Conservation (phyloP, 2,113 vertebrate species). For the Arenaria interpres region DNA sequence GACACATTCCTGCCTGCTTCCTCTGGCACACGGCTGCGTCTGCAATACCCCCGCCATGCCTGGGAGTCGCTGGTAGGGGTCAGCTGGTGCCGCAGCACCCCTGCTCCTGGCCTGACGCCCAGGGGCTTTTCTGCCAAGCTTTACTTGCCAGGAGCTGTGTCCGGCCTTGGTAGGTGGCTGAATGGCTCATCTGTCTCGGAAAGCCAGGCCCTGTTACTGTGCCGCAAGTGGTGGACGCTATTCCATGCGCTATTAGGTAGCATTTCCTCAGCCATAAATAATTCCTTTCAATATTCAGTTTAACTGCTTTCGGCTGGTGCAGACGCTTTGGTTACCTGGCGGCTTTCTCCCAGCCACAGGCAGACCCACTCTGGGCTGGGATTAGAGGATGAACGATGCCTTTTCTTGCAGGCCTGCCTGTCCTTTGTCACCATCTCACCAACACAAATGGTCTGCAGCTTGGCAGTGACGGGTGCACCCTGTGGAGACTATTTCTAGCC, state of each 20-base stretch:
- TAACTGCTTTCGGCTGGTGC: neutral
- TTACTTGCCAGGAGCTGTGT: neutral
- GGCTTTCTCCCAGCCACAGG: neutral
- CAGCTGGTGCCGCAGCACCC: neutral
- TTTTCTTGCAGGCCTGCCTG: neutral
- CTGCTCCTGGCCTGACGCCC: neutral
- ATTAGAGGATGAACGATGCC: neutral
- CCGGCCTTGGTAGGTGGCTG: neutral
- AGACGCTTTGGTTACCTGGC: neutral
- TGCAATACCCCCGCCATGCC: neutral
- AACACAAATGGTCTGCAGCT: neutral
- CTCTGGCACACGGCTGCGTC: accelerated
- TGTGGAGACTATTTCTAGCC: neutral
- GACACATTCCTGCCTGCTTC: neutral
- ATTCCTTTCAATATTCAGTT: neutral
- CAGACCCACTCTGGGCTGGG: neutral
- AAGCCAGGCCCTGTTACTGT: neutral
- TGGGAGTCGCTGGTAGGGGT: neutral
- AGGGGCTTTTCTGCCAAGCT: neutral
- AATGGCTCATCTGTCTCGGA: neutral
- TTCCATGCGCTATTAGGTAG: neutral
- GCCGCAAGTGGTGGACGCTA: accelerated
- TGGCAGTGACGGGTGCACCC: neutral
- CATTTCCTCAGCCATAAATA: neutral
- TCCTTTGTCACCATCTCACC: neutral